Percentiles rank a stretch among this genome's conserved stretches.
Conservation (phyloP, 2,113 vertebrate species). For the Cephalopholis sonnerati region DNA sequence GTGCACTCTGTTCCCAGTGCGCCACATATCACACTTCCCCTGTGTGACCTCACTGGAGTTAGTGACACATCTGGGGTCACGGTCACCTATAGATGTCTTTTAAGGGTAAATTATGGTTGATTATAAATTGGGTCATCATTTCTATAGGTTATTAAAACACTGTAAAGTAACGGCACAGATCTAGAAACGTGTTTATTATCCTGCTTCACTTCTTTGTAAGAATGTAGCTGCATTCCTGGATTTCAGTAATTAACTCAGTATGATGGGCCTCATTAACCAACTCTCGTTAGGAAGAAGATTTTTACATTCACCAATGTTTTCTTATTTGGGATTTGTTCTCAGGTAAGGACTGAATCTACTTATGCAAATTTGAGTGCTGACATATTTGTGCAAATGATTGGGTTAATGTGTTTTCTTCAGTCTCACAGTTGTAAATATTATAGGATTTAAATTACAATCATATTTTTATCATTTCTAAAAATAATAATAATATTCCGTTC, state of each 20-base stretch:
- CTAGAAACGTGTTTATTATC: not conserved
- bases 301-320: too few species aligned
- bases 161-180: not conserved
- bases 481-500: too few species aligned
- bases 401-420: too few species aligned
- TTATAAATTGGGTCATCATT: not conserved
- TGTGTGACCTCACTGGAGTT: not conserved
- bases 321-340: too few species aligned
- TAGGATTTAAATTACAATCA: too few species aligned
- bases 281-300: too few species aligned
- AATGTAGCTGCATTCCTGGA: not conserved
- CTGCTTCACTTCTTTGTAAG: not conserved
- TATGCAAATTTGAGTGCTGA: too few species aligned
- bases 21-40: not conserved
- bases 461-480: too few species aligned
- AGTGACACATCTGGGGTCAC: not conserved
- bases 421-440: too few species aligned
- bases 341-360: too few species aligned
- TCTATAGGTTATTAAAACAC: not conserved
- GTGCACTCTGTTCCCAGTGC: slow-evolving; percentile 1
- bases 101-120: not conserved
- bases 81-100: not conserved
- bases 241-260: not conserved
- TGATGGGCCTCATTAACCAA: too few species aligned
- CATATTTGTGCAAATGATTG: too few species aligned